Evolutionary conservation across 2,888 invertebrate species (phyloP), one percentile per base, ranked within the genome.

Genomic region (Mesoligia furuncula): DNA sequence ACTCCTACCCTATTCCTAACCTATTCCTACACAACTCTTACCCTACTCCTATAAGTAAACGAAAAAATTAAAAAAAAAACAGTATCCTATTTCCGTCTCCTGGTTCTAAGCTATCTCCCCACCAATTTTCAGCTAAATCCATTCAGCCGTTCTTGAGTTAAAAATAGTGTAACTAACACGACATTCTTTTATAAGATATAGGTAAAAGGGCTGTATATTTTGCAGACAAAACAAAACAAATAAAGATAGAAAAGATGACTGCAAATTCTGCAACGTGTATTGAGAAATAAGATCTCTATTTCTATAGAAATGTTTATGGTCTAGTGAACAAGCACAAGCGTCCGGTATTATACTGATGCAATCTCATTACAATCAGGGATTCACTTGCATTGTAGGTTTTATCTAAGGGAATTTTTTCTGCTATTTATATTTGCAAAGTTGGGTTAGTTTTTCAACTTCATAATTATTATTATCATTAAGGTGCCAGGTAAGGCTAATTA

Each of bases 161-260:
- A n/a, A n/a, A n/a, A n/a, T n/a, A n/a, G n/a, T n/a, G n/a, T n/a
- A n/a, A n/a, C n/a, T n/a, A n/a, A n/a, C n/a, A n/a, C n/a, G n/a
- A n/a, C n/a, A n/a, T n/a, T n/a, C n/a, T n/a, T n/a, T n/a, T n/a
- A n/a, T n/a, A n/a, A n/a, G 51, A 7, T 24, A 24, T 9, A 13
- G 3, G 3, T 13, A 42, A 42, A 76, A 68, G 17, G 42, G 45
- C 8, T 69, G 51, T 51, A 51, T 51, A 67, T 64, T 79, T 67
- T 45, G 13, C 36, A 72, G 54, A 71, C 48, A 69, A 1, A 79
- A 75, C n/a, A 76, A 81, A 77, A 75, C n/a, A 76, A 81, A 77
- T 61, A 51, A 66, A 64, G 1, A 24, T 13, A 57, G 24, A 73
- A 69, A 64, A 31, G 27, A 59, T 48, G 6, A n/a, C n/a, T n/a